These are phyloP conservation scores for Diachasmimorpha longicaudata DNA, from an alignment of 1,140 invertebrate species.

Conservation along the genomic window DNA sequence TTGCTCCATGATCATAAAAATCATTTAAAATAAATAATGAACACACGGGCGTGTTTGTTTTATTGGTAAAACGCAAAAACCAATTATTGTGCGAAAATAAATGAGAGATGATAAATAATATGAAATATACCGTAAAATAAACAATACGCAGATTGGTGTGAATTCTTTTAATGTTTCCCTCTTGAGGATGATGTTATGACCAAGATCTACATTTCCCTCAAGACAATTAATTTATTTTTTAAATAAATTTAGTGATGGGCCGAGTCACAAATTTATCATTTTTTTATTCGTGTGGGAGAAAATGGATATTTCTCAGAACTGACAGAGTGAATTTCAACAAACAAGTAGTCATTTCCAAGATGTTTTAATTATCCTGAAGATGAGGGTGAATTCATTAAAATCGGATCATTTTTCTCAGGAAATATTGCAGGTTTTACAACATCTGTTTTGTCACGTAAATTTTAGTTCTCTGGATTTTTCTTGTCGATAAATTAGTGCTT, in stretches of 20 bases:
- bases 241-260: no score
- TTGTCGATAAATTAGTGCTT: background rate
- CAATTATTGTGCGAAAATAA: conserved; percentile 10
- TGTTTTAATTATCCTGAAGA: no score
- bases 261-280: no score
- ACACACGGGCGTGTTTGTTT: conserved; percentile 9
- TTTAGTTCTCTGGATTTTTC: background rate
- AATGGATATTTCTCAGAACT: no score
- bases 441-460: background rate
- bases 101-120: conserved; percentile 7
- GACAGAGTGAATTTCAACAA: no score
- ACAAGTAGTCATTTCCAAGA: no score
- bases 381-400: no score
- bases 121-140: conserved; percentile 7
- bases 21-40: background rate
- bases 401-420: background rate
- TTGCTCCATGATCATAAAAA: background rate
- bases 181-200: background rate
- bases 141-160: background rate
- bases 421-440: background rate
- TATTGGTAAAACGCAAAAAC: conserved; percentile 9
- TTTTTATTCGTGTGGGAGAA: no score
- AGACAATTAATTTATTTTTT: no score
- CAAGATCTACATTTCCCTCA: no score
- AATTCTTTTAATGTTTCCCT: background rate